phyloP scores from a whole-genome alignment of 1,140 invertebrate species.

The Cydia amplana region DNA sequence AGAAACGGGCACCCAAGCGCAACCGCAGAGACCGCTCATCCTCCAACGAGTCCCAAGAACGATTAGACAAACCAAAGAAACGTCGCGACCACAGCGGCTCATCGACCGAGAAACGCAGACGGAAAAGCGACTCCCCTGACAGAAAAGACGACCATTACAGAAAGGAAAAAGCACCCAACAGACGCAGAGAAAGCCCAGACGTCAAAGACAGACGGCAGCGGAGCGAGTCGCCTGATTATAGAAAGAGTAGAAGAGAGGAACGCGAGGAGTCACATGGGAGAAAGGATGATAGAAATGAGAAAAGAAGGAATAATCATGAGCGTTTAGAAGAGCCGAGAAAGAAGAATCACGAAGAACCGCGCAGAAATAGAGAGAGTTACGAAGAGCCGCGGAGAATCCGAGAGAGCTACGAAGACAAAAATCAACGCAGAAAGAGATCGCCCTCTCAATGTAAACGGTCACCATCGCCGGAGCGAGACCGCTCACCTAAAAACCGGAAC shows the following conservation, averaged over 20 bases:
- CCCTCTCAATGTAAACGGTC: conserved; percentile 46
- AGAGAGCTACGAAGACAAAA: not conserved
- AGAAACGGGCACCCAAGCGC: conserved; percentile 44
- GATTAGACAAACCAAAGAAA: conserved; percentile 48
- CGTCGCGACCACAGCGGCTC: conserved; percentile 51
- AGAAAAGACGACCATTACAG: not conserved
- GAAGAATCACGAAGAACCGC: conserved; percentile 42
- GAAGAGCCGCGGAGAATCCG: not conserved
- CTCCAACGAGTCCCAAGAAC: conserved; percentile 51
- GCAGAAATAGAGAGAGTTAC: conserved; percentile 40
- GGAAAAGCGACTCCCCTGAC: conserved; percentile 45
- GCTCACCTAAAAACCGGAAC: conserved; percentile 26
- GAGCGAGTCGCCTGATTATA: conserved; percentile 41
- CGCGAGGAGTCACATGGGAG: conserved; percentile 44
- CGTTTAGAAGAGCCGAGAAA: conserved; percentile 43
- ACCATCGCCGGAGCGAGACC: conserved; percentile 11
- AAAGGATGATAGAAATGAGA: conserved; percentile 51
- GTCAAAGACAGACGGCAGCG: not conserved
- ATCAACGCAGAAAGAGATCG: conserved; percentile 47
- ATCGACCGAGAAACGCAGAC: conserved; percentile 60
- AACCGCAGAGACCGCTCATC: conserved; percentile 46
- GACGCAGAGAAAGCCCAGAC: conserved; percentile 15
- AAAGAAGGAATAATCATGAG: conserved; percentile 49
- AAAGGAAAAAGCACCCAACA: conserved; percentile 10
- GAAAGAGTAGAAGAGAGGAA: conserved; percentile 42